These are phyloP conservation scores for Nephrotoma appendiculata DNA, from an alignment of 2,888 invertebrate genomes.

Conservation along the genomic window DNA sequence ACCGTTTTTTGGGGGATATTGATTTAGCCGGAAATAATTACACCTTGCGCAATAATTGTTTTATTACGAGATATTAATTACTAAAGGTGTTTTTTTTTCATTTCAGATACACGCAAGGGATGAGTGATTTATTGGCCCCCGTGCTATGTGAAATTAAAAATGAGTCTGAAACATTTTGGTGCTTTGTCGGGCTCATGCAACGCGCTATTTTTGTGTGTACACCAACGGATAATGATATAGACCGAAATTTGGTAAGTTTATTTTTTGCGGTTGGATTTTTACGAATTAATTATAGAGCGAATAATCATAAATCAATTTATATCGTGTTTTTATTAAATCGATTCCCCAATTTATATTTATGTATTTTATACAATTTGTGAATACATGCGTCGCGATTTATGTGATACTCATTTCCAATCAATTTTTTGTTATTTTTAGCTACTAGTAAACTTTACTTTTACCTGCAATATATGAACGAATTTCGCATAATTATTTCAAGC, in stretches of 20 bases:
- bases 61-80: not conserved
- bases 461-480: too few species aligned
- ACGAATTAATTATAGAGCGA: not conserved
- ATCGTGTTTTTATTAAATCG: not conserved
- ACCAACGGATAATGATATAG: slow-evolving; percentile 90
- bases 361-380: not conserved
- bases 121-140: slow-evolving; percentile 92
- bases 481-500: too few species aligned
- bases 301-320: not conserved
- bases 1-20: not conserved
- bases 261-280: not conserved
- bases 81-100: slow-evolving; percentile 6
- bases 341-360: not conserved
- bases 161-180: slow-evolving; percentile 96
- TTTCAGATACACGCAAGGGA: slow-evolving; percentile 71
- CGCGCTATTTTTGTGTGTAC: slow-evolving; percentile 88
- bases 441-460: too few species aligned
- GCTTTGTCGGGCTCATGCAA: slow-evolving; percentile 93
- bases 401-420: not conserved
- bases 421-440: not conserved
- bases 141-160: slow-evolving; percentile 85
- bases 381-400: not conserved
- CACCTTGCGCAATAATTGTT: not conserved
- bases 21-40: not conserved
- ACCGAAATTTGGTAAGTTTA: slow-evolving; percentile 60